These are phyloP conservation scores for Dysidea cf. avara DNA, from an alignment of 37 sponge, comb jelly and placozoan genomes.

Conservation along the genomic window DNA sequence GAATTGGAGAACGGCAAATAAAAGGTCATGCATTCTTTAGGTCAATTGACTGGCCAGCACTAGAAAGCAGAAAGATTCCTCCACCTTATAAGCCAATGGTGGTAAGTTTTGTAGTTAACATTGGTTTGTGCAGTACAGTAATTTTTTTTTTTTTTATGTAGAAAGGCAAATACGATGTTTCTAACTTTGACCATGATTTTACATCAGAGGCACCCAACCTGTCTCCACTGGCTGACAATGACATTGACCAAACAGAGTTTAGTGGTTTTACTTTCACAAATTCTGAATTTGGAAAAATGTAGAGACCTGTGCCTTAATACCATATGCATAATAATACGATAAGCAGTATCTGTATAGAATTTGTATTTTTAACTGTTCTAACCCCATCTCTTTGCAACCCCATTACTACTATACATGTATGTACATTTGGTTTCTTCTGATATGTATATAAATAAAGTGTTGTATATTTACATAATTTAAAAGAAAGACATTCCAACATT, in stretches of 20 bases:
- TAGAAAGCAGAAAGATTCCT: conserved; percentile 71
- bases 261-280: conserved; percentile 90
- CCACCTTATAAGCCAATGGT: conserved; percentile 93
- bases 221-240: conserved; percentile 51
- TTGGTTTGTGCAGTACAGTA: background rate
- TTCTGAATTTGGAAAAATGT: conserved; percentile 40
- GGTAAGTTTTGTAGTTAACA: conserved; percentile 57
- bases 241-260: conserved; percentile 78
- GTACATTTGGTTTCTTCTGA: background rate
- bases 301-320: background rate
- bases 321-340: background rate
- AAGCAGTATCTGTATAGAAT: background rate
- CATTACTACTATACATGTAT: conserved; percentile 1
- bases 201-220: conserved; percentile 64
- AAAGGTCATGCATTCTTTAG: conserved; percentile 90
- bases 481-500: too few species aligned
- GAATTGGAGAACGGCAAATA: conserved; percentile 86
- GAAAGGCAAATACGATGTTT: conserved; percentile 77
- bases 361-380: background rate
- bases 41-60: conserved; percentile 83
- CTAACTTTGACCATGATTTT: conserved; percentile 91
- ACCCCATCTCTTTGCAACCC: too few species aligned
- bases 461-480: too few species aligned
- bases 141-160: conserved; percentile 18
- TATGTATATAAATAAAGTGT: background rate